Conservation (phyloP, 2,797 vertebrate genomes). For the Garrulus glandarius region DNA sequence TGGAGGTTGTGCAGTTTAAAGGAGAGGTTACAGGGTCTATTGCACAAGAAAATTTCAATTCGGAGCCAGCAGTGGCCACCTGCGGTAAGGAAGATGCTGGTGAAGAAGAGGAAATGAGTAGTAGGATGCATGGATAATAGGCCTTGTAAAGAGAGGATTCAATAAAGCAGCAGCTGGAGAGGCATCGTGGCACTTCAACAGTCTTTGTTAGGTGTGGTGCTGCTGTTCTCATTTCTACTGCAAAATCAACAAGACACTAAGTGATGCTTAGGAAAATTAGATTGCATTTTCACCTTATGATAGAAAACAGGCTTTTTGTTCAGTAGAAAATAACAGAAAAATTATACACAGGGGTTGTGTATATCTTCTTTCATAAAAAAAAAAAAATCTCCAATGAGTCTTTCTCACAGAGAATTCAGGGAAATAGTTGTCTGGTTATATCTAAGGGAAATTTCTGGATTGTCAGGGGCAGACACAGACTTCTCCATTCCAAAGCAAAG, state of each 20-base stretch:
- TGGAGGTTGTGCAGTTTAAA: slow-evolving; percentile 4
- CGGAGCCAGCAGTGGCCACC: neutral
- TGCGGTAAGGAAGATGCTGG: neutral
- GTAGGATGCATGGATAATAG: slow-evolving; percentile 4
- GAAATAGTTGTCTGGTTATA: neutral
- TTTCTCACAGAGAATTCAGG: neutral
- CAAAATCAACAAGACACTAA: neutral
- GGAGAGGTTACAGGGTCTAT: slow-evolving; percentile 14
- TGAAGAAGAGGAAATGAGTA: neutral
- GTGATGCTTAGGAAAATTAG: neutral
- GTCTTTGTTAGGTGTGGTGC: neutral
- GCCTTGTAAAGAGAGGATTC: neutral
- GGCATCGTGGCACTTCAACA: neutral
- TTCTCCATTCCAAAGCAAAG: neutral
- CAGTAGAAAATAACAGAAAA: neutral
- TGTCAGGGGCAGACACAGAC: neutral
- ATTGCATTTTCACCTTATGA: neutral
- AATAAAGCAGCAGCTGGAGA: slow-evolving; percentile 8
- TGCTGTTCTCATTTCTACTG: neutral
- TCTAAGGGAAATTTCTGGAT: neutral
- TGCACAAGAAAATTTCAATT: slow-evolving; percentile 36
- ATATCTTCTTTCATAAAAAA: neutral
- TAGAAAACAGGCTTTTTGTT: neutral
- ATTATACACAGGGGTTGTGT: neutral
- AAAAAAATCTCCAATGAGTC: neutral